Percentiles rank a stretch among this genome's conserved stretches.
Evolutionary conservation across 2,797 vertebrate species (phyloP).

Genomic region (Halcyon smyrnensis): DNA sequence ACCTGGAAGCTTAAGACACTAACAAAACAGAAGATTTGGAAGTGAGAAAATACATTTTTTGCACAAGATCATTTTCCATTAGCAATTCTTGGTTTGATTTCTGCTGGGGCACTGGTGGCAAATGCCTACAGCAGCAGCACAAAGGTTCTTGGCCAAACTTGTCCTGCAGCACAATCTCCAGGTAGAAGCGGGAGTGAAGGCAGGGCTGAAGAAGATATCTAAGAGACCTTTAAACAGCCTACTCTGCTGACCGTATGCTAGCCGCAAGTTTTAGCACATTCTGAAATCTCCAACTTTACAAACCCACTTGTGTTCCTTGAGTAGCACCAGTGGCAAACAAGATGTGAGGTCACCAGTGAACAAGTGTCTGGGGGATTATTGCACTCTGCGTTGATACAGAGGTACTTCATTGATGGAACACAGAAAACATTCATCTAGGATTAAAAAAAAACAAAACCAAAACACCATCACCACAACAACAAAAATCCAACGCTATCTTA

Average conservation of each 20-base stretch:
- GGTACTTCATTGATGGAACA: neutral
- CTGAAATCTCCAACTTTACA: neutral
- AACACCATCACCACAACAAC: too few relatives aligned
- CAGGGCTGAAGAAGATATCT: neutral
- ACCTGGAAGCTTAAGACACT: neutral
- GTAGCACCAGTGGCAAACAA: neutral
- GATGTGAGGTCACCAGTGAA: neutral
- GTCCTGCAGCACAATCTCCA: neutral
- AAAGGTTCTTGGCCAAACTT: neutral
- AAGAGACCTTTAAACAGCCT: neutral
- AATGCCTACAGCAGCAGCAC: accelerated
- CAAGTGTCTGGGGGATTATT: accelerated
- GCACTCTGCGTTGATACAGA: neutral
- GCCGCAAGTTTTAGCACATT: neutral
- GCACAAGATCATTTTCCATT: neutral
- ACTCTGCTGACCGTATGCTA: neutral
- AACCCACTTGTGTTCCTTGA: neutral
- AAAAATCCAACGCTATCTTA: too few relatives aligned
- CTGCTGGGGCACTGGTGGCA: neutral
- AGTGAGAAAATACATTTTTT: neutral
- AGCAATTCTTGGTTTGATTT: neutral
- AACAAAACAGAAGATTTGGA: neutral
- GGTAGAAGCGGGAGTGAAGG: neutral
- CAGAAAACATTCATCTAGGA: neutral
- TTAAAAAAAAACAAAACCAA: neutral